Base-by-base conservation (phyloP, 2,888 invertebrate species). In the Synanthedon vespiformis region DNA sequence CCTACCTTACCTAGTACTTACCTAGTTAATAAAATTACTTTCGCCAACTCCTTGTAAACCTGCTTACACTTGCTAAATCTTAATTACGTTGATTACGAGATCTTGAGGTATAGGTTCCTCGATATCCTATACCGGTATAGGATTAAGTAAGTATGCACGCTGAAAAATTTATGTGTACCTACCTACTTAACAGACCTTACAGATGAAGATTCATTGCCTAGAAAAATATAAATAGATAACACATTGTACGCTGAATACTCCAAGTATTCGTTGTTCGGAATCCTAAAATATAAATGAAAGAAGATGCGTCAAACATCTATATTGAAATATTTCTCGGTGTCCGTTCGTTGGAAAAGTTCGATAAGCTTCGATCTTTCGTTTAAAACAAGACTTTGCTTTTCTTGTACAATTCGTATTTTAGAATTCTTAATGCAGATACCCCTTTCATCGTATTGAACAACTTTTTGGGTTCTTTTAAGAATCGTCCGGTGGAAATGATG, bases 351-450 rank as follows among this genome's bases (percentile, higher is more conserved):
- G 72, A 68, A 82, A 80, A 77, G 75, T 82, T 78, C 74, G 68
- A 77, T 77, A 80, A 77, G 75, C 73, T 72, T 68, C 72, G 70
- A 72, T 68, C 67, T 67, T 70, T 71, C 59, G 71, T 76, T 77
- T 78, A 75, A 78, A 80, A 84, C 84, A 83, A 79, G 83, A 77
- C 77, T 82, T 82, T 82, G 83, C 83, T 83, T 82, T 83, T 81
- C 81, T 79, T 77, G 77, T 80, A 80, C 80, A 78, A 78, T 77
- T 78, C 73, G 68, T 79, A 80, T 82, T 80, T 82, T 70, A 68
- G 77, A 81, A 82, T 82, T 82, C 77, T 81, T 80, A 80, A 81
- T 82, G 74, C 74, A 79, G 78, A 80, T 76, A 77, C 78, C 80
- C 80, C 80, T 79, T 82, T 80, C 76, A 74, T 77, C 76, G 73